Evolutionary conservation across 1,140 invertebrate species (phyloP), one percentile per base, ranked within the genome.

Genomic region (Hypothenemus hampei): DNA sequence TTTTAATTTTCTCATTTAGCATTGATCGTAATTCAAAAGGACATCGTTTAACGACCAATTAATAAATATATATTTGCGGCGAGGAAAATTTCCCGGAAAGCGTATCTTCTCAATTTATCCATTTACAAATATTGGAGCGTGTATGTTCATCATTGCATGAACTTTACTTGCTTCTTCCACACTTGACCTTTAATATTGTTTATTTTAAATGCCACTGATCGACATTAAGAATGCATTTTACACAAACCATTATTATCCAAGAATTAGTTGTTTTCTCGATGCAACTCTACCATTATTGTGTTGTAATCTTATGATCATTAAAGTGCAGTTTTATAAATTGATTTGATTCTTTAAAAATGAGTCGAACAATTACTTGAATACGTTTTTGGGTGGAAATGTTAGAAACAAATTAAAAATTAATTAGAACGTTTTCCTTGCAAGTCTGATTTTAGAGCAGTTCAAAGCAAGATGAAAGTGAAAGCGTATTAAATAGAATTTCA

Each of bases 381-480:
- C 26, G 10, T 11, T 13, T 31, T 13, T 8, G 26, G 26, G 1
- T 13, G 13, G 26, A 31, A 31, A 31, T 31, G 26, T 31, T 13
- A 31, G 13, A 29, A 7, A 29, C 26, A 6, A 29, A 29, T 29
- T 29, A 6, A 29, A 7, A 37, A 37, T 15, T 15, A 37, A 11
- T 37, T 2, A 16, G 8, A 37, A 37, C 35, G 18, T 37, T 16
- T 15, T 37, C 35, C 13, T 37, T 16, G n/a, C 5, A 6, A 37
- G 26, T n/a, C 6, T 15, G 7, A 37, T 15, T 16, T 37, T 10
- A 37, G 13, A n/a, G n/a, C n/a, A n/a, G n/a, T n/a, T n/a, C n/a
- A n/a, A n/a, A n/a, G n/a, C 20, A 22, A 24, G 16, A 33, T n/a
- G 54, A 56, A 49, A 56, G 54, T 56, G 54, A 56, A 56, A 56